A percentile compares a stretch with the other conserved stretches of the same genome.
Conservation (phyloP, 2,113 vertebrate species). For the Pachypanchax playfairii region DNA sequence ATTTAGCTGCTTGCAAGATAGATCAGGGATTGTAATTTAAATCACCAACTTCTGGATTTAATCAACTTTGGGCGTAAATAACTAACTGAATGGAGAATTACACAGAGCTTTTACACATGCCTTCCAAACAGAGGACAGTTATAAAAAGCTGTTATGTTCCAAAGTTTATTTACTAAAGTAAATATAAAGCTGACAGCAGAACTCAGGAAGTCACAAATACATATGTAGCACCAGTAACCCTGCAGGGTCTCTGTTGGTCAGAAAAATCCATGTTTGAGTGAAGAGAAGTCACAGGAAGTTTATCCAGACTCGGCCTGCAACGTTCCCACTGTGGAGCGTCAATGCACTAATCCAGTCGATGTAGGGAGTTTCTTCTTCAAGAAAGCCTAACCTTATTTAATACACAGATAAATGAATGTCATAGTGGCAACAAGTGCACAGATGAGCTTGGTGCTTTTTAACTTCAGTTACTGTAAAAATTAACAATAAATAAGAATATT, state of each 20-base stretch:
- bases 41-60: background rate
- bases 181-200: background rate
- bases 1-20: background rate
- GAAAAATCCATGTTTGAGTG: conserved; percentile 2
- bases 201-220: background rate
- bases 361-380: too few species aligned
- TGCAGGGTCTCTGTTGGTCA: background rate
- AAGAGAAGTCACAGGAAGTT: conserved; percentile 7
- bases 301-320: background rate
- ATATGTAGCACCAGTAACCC: too few species aligned
- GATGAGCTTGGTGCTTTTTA: too few species aligned
- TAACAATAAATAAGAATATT: too few species aligned
- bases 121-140: background rate
- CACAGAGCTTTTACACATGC: background rate
- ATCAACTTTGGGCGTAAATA: background rate
- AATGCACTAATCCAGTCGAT: too few species aligned
- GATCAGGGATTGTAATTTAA: background rate
- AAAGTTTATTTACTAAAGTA: background rate
- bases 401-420: background rate
- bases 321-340: too few species aligned
- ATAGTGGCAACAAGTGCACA: background rate
- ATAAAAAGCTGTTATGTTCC: background rate
- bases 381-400: too few species aligned
- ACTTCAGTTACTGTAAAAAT: too few species aligned
- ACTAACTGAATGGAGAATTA: background rate